A percentile compares a stretch with the other conserved stretches of the same genome.
Conservation (phyloP, 2,888 invertebrate species). For the Noctua janthe region DNA sequence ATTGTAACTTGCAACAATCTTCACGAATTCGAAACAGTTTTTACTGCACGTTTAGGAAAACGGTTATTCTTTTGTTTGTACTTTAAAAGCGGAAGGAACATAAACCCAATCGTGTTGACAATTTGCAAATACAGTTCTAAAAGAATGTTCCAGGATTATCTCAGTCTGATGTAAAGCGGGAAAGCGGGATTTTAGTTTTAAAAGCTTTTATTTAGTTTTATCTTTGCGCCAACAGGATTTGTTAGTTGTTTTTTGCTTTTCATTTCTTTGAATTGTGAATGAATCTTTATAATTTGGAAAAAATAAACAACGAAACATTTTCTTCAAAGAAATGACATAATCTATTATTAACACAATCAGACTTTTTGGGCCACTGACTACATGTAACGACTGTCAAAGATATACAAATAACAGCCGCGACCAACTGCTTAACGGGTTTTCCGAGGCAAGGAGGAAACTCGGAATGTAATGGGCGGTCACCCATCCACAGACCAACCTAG, state of each 20-base stretch:
- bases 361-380: too few relatives aligned
- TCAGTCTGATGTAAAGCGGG: background rate
- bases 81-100: background rate
- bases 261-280: too few relatives aligned
- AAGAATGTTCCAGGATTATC: background rate
- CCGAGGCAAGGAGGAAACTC: too few relatives aligned
- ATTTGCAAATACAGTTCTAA: slow-evolving; percentile 3
- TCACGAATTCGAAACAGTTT: slow-evolving; percentile 4
- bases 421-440: too few relatives aligned
- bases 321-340: too few relatives aligned
- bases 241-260: background rate
- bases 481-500: too few relatives aligned
- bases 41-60: slow-evolving; percentile 19
- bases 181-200: background rate
- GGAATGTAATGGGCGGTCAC: too few relatives aligned
- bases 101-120: slow-evolving; percentile 25
- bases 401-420: too few relatives aligned
- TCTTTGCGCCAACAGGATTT: background rate
- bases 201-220: slow-evolving; percentile 10
- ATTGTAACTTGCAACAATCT: slow-evolving; percentile 9
- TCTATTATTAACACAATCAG: too few relatives aligned
- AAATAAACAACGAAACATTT: too few relatives aligned
- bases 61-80: slow-evolving; percentile 3
- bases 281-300: background rate
- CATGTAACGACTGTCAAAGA: too few relatives aligned